Base-by-base conservation (phyloP, 2,113 vertebrate genomes). In the Scalopus aquaticus region DNA sequence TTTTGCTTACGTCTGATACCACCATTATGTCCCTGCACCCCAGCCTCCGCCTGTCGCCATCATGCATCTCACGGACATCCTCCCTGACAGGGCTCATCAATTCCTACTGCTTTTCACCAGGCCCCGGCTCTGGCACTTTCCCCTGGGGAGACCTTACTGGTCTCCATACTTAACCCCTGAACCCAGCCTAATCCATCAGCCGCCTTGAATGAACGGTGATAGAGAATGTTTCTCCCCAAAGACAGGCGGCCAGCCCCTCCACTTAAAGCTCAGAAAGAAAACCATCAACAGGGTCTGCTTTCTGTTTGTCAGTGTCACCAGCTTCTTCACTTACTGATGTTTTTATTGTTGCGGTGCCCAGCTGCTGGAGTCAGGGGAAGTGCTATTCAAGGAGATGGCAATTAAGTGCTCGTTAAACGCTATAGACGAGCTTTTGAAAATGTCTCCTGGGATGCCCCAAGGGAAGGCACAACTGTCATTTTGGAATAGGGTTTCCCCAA, bases 161-260 rank as follows among this genome's bases (percentile, higher is more conserved):
- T 96, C 96, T 96, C 97, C 96, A 11, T 90, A 97, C 96, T 97
- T 98, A 97, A 98, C 98, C 97, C 97, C 86, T 97, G 95, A 97
- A 98, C 97, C 91, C 95, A 79, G 83, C 73, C 96, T 97, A 96
- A 98, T 98, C 97, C 90, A 96, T 98, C 97, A 98, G 92, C 87
- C 4, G 8, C 90, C 72, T 2, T 3, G 58, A 95, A 88, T 76
- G 88, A 94, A 91, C 42, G 1, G 90, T 70, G 96, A 95, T 26
- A 72, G 70, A 83, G 76, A 89, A 87, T 28, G 54, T 24, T 80
- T 56, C 93, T 95, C 92, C 70, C 91, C 56, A 5, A 92, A 90
- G 93, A 95, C 83, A 70, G 91, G 88, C 74, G 22, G 78, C 73
- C 79, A n/a, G 70, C 58, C 86, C 74, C 37, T 70, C 83, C 78